phyloP scores from a whole-genome alignment of 1,140 invertebrate species.

The Pinna nobilis region DNA sequence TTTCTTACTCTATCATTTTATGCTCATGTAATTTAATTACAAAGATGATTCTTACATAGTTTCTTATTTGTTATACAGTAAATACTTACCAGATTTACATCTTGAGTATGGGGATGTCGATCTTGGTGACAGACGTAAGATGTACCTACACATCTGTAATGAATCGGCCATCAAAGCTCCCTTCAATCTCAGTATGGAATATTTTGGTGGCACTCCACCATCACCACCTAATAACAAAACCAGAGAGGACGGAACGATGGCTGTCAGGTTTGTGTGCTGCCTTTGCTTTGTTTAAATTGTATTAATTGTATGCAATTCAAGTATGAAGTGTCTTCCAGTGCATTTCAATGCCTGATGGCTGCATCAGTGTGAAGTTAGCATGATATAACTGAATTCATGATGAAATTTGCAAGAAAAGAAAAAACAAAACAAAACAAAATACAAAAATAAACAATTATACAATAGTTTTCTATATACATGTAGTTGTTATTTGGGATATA shows the following conservation, averaged over 20 bases:
- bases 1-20: too few species aligned
- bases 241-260: neutral
- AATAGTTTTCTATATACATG: too few species aligned
- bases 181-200: conserved; percentile 51
- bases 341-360: neutral
- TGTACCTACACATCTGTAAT: conserved; percentile 60
- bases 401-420: too few species aligned
- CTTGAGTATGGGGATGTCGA: conserved; percentile 57
- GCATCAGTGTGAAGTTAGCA: too few species aligned
- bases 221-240: conserved; percentile 43
- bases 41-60: neutral
- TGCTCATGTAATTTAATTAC: too few species aligned
- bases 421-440: too few species aligned
- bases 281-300: too few species aligned
- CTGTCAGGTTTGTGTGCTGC: neutral
- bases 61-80: conserved; percentile 8
- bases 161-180: conserved; percentile 60
- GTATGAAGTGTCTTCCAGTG: too few species aligned
- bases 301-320: too few species aligned
- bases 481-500: too few species aligned
- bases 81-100: conserved; percentile 16
- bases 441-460: too few species aligned
- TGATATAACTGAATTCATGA: too few species aligned
- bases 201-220: conserved; percentile 53
- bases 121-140: conserved; percentile 47